Conservation (phyloP, 2,888 invertebrate species). For the Cyrtodaria siliqua region DNA sequence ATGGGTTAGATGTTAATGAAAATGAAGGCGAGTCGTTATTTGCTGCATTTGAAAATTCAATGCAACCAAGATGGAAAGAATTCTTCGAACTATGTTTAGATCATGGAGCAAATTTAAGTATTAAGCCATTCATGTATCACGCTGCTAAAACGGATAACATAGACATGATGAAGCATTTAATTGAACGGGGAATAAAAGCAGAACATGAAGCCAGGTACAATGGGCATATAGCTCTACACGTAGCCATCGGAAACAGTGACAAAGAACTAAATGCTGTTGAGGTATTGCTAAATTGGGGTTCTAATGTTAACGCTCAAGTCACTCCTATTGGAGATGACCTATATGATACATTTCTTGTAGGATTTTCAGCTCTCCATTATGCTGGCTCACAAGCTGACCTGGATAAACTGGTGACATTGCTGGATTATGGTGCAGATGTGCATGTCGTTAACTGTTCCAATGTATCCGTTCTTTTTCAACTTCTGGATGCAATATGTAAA, state of each 20-base stretch:
- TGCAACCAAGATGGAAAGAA: neutral
- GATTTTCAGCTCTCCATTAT: constrained; percentile 5
- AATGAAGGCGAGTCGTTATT: neutral
- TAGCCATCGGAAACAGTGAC: neutral
- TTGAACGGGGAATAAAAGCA: neutral
- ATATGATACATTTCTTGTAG: neutral
- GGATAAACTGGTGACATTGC: neutral
- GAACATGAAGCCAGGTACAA: neutral
- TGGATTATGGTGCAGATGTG: constrained; percentile 15
- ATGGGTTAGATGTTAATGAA: neutral
- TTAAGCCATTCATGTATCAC: constrained; percentile 4
- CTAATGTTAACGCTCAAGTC: neutral
- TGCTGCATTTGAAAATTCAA: neutral
- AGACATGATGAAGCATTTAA: neutral
- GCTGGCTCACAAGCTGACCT: constrained; percentile 9
- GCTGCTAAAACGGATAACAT: neutral
- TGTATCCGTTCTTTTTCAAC: constrained; percentile 7
- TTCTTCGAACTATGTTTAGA: constrained; percentile 7
- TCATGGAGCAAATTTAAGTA: neutral
- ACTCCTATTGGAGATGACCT: neutral
- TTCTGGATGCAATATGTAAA: constrained; percentile 7
- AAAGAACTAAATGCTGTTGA: neutral
- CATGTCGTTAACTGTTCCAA: neutral
- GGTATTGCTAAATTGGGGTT: neutral
- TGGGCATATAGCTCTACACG: constrained; percentile 6